Base-by-base conservation (phyloP, 2,797 vertebrate genomes). In the Amniataba percoides region DNA sequence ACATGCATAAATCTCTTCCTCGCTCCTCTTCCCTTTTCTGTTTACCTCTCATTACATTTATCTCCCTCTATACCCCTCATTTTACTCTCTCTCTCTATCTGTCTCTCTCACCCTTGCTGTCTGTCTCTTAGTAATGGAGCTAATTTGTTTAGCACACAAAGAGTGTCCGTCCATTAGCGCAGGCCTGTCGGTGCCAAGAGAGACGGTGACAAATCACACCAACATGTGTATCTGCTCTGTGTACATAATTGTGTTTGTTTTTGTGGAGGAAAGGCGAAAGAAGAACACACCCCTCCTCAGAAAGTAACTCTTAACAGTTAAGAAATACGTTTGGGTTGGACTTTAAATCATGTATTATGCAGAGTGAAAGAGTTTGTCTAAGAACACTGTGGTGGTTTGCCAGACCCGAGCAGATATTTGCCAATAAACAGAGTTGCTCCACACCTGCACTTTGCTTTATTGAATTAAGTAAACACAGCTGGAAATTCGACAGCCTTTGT, bases 91-190 rank as follows among this genome's bases (percentile, higher is more conserved):
- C 64, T 31, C 46, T 64, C 39, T 56, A 57, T 77, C 73, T 64
- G 39, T 66, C 76, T 77, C 66, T 78, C 79, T 85, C 87, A 74
- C 84, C 85, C 82, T 83, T 62, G 86, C 88, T 90, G 87, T 84
- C 88, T 92, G 90, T 88, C 90, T 93, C 87, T 87, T 87, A 55
- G 89, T 96, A 95, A 95, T 95, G 93, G 89, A 90, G 87, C 90
- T 96, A 94, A 95, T 95, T 95, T 95, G 94, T 95, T 95, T 95
- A 95, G 94, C 88, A 89, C 91, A 88, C 92, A 82, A 89, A 92
- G 92, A 94, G 92, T 94, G 93, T 94, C 88, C 87, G 89, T 94
- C 94, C 95, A 95, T 96, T 95, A 95, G 94, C 18, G 80, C 74
- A 67, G 86, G 85, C 86, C 83, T 83, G 88, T 89, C 85, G 25